These are phyloP conservation scores for Elmis aenea DNA, from an alignment of 2,888 invertebrate species.

Conservation along the genomic window DNA sequence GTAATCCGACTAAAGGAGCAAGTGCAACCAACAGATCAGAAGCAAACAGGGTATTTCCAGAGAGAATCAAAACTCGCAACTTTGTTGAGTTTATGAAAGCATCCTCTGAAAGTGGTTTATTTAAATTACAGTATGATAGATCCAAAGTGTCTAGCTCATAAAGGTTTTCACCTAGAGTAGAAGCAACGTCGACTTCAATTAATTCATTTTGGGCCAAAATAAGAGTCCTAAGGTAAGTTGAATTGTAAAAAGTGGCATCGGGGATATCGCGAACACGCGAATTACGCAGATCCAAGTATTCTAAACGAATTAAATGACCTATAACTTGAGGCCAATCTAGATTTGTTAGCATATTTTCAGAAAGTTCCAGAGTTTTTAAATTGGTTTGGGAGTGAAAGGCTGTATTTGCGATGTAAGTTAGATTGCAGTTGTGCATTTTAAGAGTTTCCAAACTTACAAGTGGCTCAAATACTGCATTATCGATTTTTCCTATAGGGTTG, in stretches of 20 bases:
- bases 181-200: constrained; percentile 58
- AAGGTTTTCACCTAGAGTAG: constrained; percentile 59
- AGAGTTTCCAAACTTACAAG: constrained; percentile 61
- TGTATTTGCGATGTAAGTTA: constrained; percentile 53
- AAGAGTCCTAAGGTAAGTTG: constrained; percentile 58
- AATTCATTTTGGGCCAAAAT: constrained; percentile 63
- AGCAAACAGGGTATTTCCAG: constrained; percentile 64
- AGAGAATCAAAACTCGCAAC: constrained; percentile 59
- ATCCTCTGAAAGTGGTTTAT: constrained; percentile 62
- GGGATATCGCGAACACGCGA: constrained; percentile 58
- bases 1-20: constrained; percentile 59
- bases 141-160: constrained; percentile 62
- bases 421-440: constrained; percentile 61
- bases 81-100: constrained; percentile 65
- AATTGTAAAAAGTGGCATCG: constrained; percentile 60
- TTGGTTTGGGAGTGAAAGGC: constrained; percentile 56
- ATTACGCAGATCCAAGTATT: constrained; percentile 59
- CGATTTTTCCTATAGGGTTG: constrained; percentile 58
- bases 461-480: constrained; percentile 57
- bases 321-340: constrained; percentile 60
- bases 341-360: constrained; percentile 54
- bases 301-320: constrained; percentile 56
- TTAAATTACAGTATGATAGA: constrained; percentile 63
- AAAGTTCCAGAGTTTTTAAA: constrained; percentile 60
- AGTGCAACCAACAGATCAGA: constrained; percentile 63